Evolutionary conservation across 2,888 invertebrate genomes (phyloP).

Genomic region (Macaria notata): DNA sequence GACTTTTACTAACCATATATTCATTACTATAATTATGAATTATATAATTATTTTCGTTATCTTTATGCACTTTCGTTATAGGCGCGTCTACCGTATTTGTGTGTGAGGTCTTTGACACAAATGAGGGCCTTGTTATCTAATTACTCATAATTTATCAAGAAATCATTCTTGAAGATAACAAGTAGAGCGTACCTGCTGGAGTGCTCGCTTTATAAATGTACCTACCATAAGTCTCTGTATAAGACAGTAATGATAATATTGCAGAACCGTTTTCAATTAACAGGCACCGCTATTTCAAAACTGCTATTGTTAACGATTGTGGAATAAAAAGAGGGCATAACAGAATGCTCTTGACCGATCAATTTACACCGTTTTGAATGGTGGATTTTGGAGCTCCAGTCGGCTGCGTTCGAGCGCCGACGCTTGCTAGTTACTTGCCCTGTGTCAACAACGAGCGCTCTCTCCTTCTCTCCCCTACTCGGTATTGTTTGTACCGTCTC

Average conservation of each 20-base stretch:
- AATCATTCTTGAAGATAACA: constrained; percentile 23
- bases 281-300: constrained; percentile 24
- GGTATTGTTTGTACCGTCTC: constrained; percentile 65
- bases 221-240: background rate
- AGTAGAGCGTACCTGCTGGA: background rate
- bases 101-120: constrained; percentile 27
- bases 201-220: background rate
- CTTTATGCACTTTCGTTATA: too few relatives aligned
- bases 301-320: constrained; percentile 19
- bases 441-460: constrained; percentile 73
- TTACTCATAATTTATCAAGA: constrained; percentile 32
- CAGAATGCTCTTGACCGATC: constrained; percentile 47
- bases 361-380: constrained; percentile 41
- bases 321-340: constrained; percentile 41
- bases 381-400: constrained; percentile 30
- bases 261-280: constrained; percentile 26
- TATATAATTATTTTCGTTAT: too few relatives aligned
- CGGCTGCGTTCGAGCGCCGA: constrained; percentile 16
- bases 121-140: constrained; percentile 20
- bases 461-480: constrained; percentile 68
- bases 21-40: too few relatives aligned
- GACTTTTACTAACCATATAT: too few relatives aligned
- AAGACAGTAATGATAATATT: constrained; percentile 16
- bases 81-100: background rate
- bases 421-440: constrained; percentile 49